Evolutionary conservation across 2,888 invertebrate species (phyloP).

Genomic region (Isotomurus palustris): DNA sequence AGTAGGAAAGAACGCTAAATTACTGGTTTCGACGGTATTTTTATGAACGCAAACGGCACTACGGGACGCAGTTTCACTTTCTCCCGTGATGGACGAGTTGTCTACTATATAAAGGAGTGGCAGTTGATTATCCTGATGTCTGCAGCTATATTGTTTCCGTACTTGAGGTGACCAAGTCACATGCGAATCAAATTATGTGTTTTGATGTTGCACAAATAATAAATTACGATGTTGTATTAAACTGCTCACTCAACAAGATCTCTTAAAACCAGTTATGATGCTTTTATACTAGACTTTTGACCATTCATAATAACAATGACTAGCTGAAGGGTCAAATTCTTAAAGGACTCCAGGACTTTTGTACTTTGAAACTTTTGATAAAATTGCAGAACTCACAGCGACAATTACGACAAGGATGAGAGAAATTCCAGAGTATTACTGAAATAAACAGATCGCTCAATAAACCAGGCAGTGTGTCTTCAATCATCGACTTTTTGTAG

Average conservation of each 20-base stretch:
- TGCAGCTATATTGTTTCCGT: constrained; percentile 7
- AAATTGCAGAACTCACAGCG: constrained; percentile 11
- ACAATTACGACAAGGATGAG: constrained; percentile 7
- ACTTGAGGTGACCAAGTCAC: background rate
- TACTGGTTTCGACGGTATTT: constrained; percentile 15
- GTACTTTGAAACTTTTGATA: constrained; percentile 10
- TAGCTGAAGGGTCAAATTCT: constrained; percentile 8
- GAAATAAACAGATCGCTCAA: constrained; percentile 8
- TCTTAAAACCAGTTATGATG: constrained; percentile 6
- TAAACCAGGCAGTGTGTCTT: too few species aligned
- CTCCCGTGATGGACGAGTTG: constrained; percentile 17
- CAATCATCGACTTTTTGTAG: too few species aligned
- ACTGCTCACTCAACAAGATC: constrained; percentile 16
- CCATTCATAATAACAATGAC: constrained; percentile 16
- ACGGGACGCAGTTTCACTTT: constrained; percentile 11
- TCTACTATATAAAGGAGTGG: constrained; percentile 16
- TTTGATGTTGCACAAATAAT: background rate
- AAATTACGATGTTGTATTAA: background rate
- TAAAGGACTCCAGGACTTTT: constrained; percentile 17
- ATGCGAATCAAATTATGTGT: background rate
- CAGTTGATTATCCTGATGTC: constrained; percentile 12
- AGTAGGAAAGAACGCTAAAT: constrained; percentile 18
- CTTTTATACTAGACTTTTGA: background rate
- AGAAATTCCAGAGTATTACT: constrained; percentile 23
- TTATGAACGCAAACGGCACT: constrained; percentile 4